Base-by-base conservation (phyloP, 1,140 invertebrate species). In the Leucophenga varia region DNA sequence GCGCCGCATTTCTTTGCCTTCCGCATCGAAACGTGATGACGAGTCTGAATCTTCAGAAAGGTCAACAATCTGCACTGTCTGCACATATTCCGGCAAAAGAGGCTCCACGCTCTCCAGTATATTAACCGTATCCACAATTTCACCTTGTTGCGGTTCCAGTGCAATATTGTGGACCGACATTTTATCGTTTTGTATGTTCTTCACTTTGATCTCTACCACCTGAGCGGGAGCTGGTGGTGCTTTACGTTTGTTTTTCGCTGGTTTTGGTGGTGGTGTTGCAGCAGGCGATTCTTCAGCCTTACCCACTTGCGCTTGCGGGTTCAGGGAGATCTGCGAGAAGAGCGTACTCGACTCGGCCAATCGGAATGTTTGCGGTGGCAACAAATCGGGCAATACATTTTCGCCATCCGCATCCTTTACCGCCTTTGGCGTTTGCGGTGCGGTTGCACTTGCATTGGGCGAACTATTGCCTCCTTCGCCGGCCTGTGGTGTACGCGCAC, bases 311-410 rank as follows among this genome's bases (percentile, higher is more conserved):
- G 12, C 25, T 46, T 7, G 5, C 34, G 14, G 44, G 39, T 10
- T 21, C 5, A 61, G 35, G 1, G 84, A 86, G 54, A 87, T 85
- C 75, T 86, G 82, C 1, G 84, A 85, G 60, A 87, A 87, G 2
- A 88, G 75, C 31, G 80, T 79, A 64, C 86, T 87, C 46, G 86
- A 84, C 64, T 86, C 81, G 9, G 85, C 77, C 22, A 87, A 68
- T 48, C 80, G 80, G 54, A 82, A 81, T 12, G 80, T 82, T 54
- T 80, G 79, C 8, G 72, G 61, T 18, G 72, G 72, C 53, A 75
- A 45, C 16, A 75, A 49, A 58, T 75, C 73, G 13, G 73, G 73
- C 46, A 75, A 20, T 10, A 67, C 59, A 1, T 42, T 43, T 14
- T 55, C 61, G n/a, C n/a, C n/a, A n/a, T n/a, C 7, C 13, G 49